Evolutionary conservation across 2,888 invertebrate genomes (phyloP), one percentile per base, ranked within the genome.

Genomic region (Sphaerophoria rueppellii): DNA sequence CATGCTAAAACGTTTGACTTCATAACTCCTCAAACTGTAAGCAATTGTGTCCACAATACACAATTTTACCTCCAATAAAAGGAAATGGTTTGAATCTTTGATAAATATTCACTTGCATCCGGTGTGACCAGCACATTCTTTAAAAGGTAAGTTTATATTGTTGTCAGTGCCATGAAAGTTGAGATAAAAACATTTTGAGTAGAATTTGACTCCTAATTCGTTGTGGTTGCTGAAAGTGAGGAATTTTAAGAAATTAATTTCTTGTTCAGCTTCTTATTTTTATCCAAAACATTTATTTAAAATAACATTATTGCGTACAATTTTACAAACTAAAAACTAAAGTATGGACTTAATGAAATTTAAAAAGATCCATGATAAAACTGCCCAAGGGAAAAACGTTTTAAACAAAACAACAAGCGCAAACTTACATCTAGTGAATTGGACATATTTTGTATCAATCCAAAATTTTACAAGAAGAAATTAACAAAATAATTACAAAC

Each of bases 251-350:
- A 24, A 24, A 24, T 24, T 24, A 24, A 24, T 24, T 24, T 24
- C 3, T 11, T 43, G 6, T 7, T 40, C 40, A 40, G 4, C 12
- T 43, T 16, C 35, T 24, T 32, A 5, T 34, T 46, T 79, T 75
- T 50, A 70, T 63, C 65, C 12, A 71, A 81, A 71, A 81, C 81
- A 76, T 76, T 81, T 76, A 75, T 76, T 76, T 65, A 50, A 16
- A 57, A 34, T 67, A 58, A 67, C 43, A 57, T 54, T 60, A 74
- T 71, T 81, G 46, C 65, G 65, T 52, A 24, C 55, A 57, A 50
- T 35, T 75, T 7, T 80, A 69, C 79, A 70, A n/a, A 43, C 24
- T 69, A 60, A 65, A 67, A 55, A 34, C 55, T 77, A 77, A 6
- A 24, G 4, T 71, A 61, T 52, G 67, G 69, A 74, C 5, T 37